phyloP scores from a whole-genome alignment of 2,797 vertebrate species.

The Sebastes alutus region DNA sequence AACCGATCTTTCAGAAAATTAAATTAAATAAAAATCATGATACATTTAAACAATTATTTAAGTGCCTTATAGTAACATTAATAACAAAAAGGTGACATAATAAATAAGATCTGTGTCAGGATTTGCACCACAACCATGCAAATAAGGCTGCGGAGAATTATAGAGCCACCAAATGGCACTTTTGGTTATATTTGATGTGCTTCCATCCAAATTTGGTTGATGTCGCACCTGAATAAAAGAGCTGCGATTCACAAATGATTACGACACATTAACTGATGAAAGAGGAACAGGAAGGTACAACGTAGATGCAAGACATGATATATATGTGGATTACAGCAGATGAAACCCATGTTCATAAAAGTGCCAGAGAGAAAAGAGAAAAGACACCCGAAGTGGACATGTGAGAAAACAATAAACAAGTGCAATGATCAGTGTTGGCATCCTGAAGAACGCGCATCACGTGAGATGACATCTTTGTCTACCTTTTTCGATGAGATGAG shows the following conservation, averaged over 20 bases:
- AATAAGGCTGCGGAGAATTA: not conserved
- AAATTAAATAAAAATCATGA: constrained; percentile 7
- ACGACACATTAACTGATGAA: not conserved
- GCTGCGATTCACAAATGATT: not conserved
- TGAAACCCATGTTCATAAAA: not conserved
- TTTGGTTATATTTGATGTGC: constrained; percentile 16
- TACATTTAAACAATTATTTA: not conserved
- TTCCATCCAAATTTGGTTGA: not conserved
- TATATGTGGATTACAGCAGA: not conserved
- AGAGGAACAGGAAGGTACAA: not conserved
- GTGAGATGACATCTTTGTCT: not conserved
- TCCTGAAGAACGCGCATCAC: not conserved
- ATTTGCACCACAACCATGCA: constrained; percentile 22
- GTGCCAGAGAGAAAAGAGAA: constrained; percentile 1
- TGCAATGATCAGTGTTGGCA: constrained; percentile 13
- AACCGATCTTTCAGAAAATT: constrained; percentile 25
- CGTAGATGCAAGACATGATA: not conserved
- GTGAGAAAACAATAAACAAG: constrained; percentile 17
- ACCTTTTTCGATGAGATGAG: not conserved
- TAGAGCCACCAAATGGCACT: constrained; percentile 10
- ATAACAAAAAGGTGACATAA: constrained; percentile 38
- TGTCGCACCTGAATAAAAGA: constrained; percentile 9
- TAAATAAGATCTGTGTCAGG: constrained; percentile 52
- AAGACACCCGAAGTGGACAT: not conserved
- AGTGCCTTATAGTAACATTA: constrained; percentile 22